Percentiles rank a stretch among this genome's conserved stretches.
phyloP scores from a whole-genome alignment of 2,888 invertebrate genomes.

The Limenitis camilla region DNA sequence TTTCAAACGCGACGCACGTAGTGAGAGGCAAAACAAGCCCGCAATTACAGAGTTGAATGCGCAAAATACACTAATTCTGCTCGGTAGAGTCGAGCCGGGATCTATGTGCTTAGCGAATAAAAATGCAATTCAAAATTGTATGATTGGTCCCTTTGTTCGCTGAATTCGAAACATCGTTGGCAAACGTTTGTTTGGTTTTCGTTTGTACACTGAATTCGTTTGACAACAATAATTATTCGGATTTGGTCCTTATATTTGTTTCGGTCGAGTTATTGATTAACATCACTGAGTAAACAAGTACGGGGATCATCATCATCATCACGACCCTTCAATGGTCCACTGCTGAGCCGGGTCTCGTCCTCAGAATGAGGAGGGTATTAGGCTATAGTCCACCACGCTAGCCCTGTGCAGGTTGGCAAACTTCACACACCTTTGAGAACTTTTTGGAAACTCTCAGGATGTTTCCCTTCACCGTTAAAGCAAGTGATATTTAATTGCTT shows the following conservation, averaged over 20 bases:
- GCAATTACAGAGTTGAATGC: conserved; percentile 26
- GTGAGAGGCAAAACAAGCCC: conserved; percentile 24
- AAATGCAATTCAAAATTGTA: conserved; percentile 30
- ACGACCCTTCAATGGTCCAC: too few relatives aligned
- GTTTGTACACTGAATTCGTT: conserved; percentile 18
- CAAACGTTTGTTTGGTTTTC: conserved; percentile 21
- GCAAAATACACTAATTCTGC: conserved; percentile 31
- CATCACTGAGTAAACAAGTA: too few relatives aligned
- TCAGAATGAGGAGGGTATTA: too few relatives aligned
- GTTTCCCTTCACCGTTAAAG: too few relatives aligned
- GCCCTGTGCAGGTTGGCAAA: too few relatives aligned
- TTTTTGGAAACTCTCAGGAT: too few relatives aligned
- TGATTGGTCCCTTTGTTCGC: conserved; percentile 30
- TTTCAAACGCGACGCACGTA: conserved; percentile 18
- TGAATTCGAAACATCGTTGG: conserved; percentile 22
- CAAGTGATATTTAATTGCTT: too few relatives aligned
- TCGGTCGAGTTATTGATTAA: conserved; percentile 7
- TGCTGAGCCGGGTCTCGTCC: too few relatives aligned
- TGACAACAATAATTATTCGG: conserved; percentile 20
- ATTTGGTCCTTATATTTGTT: conserved; percentile 12
- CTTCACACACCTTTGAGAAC: too few relatives aligned
- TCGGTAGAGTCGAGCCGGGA: conserved; percentile 21
- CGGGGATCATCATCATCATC: too few relatives aligned
- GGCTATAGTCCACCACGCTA: too few relatives aligned
- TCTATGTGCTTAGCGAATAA: conserved; percentile 29